Base-by-base conservation (phyloP, 2,113 vertebrate genomes). In the Struthio camelus region DNA sequence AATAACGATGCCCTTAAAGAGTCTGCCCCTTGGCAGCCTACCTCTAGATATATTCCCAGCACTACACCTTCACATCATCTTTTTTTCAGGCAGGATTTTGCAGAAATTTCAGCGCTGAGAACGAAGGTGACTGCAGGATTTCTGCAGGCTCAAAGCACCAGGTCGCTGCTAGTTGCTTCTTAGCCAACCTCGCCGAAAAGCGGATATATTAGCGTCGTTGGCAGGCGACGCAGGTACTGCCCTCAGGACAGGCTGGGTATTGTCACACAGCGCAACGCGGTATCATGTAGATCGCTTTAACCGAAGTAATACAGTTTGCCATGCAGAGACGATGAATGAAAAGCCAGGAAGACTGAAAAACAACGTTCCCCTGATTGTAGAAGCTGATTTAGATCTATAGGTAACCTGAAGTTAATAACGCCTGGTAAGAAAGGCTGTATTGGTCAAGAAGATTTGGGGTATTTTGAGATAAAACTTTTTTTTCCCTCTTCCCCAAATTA, bases 1-100 rank as follows among this genome's bases (percentile, higher is more conserved):
- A 89, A 82, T 44, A 92, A 96, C 92, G 94, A 89, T 46, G 85
- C 44, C 18, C 44, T 28, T 58, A 70, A 75, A 58, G 62, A 61
- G 19, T 66, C 44, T 54, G 87, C 25, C 30, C 22, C 30, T 73
- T 83, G 75, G 36, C 20, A 91, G 24, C 24, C 62, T 80, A 50
- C 34, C 27, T 85, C 53, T 80, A 72, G 34, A 53, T 69, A 3
- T 58, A 85, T 85, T 91, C 80, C 75, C 40, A 91, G 61, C 80
- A 30, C 22, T 53, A 18, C 9, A 69, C 4, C 4, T 58, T 62
- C 51, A 40, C 19, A 36, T 24, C 20, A 24, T 14, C 40, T 30
- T 64, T 77, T 87, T 70, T 50, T 58, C 23, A 34, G 14, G 54
- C 12, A 50, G 40, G 46, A 70, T 66, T 59, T 73, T 23, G 27